These are phyloP conservation scores for Hippasteria phrygiana DNA, from an alignment of 53 echinoderm and acorn worm genomes.

Conservation along the genomic window DNA sequence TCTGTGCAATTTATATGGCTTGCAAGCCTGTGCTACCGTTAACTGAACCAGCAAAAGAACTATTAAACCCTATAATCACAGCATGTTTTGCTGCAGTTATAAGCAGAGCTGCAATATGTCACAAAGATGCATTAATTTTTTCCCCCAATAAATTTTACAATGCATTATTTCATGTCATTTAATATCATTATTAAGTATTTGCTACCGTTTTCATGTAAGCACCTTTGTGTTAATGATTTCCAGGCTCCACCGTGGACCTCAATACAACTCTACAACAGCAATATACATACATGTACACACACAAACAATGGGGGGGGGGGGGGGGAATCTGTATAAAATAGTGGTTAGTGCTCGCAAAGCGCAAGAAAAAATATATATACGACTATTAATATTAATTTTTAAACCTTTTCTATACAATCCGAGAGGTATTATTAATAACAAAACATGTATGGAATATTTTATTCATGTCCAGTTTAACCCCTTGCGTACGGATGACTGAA, in stretches of 20 bases:
- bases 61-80: too few species aligned
- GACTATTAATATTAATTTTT: slow-evolving; percentile 8
- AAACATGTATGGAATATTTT: background rate
- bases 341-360: background rate
- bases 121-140: background rate
- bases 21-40: too few species aligned
- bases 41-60: too few species aligned
- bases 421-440: background rate
- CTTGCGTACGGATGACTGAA: too few species aligned
- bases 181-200: background rate
- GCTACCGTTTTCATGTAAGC: background rate
- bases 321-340: background rate
- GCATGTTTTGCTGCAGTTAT: too few species aligned
- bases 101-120: too few species aligned
- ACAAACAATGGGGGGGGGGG: too few species aligned
- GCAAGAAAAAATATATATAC: slow-evolving; percentile 47
- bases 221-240: background rate
- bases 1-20: too few species aligned
- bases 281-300: slow-evolving; percentile 10
- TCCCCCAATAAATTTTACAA: background rate
- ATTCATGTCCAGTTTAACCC: too few species aligned
- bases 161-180: background rate
- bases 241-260: background rate
- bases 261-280: background rate
- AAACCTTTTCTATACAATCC: slow-evolving; percentile 17